Percentiles rank a stretch among this genome's conserved stretches.
Conservation (phyloP, 2,888 invertebrate genomes). For the Drosophila ochracea region DNA sequence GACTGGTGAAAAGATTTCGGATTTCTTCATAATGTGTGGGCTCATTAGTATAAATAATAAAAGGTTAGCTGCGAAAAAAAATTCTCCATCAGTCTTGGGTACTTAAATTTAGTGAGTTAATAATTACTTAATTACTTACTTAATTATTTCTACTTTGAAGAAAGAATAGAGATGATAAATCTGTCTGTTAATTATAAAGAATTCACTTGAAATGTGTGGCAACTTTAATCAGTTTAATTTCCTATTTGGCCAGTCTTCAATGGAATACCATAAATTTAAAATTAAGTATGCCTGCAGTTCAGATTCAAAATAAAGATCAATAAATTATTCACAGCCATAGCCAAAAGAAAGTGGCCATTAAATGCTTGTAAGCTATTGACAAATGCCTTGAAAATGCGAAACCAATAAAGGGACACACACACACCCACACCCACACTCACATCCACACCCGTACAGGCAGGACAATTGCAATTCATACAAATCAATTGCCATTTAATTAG, state of each 20-base stretch:
- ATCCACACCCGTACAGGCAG: neutral
- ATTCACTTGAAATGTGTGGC: neutral
- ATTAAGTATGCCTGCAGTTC: neutral
- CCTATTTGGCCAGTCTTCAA: neutral
- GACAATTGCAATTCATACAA: slow-evolving; percentile 33
- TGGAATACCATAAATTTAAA: slow-evolving; percentile 1
- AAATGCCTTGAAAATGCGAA: slow-evolving; percentile 29
- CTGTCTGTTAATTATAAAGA: neutral
- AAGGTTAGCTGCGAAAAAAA: neutral
- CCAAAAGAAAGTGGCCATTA: slow-evolving; percentile 31
- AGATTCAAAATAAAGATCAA: slow-evolving; percentile 45
- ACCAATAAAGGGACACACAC: slow-evolving; percentile 12
- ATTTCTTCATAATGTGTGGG: slow-evolving; percentile 1
- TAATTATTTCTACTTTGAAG: neutral
- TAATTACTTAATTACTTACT: neutral
- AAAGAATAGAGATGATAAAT: neutral
- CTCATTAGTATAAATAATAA: slow-evolving; percentile 2
- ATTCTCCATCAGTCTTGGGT: neutral
- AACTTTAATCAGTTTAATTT: neutral
- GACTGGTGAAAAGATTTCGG: neutral
- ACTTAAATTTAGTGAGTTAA: neutral
- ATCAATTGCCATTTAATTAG: slow-evolving; percentile 65
- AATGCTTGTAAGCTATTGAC: slow-evolving; percentile 33
- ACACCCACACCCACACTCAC: neutral
- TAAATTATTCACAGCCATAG: slow-evolving; percentile 37